A percentile compares a stretch with the other conserved stretches of the same genome.
Conservation (phyloP, 2,113 vertebrate species). For the Piliocolobus tephrosceles region DNA sequence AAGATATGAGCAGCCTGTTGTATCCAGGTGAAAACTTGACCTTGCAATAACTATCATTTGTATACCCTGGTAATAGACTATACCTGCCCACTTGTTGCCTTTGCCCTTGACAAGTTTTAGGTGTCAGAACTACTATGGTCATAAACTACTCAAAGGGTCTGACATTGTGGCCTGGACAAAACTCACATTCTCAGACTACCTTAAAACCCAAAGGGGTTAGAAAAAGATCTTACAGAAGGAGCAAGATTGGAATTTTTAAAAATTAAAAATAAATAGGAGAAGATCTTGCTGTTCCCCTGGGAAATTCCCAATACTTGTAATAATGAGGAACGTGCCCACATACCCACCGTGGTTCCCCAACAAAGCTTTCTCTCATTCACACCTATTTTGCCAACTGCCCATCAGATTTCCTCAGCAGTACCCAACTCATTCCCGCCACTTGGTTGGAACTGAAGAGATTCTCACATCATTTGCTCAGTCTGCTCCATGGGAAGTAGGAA, state of each 20-base stretch:
- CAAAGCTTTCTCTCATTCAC: conserved; percentile 63
- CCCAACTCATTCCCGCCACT: conserved; percentile 42
- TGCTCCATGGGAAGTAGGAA: conserved; percentile 45
- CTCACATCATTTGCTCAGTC: conserved; percentile 36
- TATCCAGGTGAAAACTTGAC: conserved; percentile 73
- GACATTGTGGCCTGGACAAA: conserved; percentile 31
- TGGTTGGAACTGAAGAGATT: conserved; percentile 45
- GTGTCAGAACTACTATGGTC: conserved; percentile 44
- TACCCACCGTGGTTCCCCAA: conserved; percentile 64
- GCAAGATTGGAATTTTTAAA: not conserved
- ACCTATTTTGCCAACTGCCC: conserved; percentile 72
- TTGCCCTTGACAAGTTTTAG: conserved; percentile 55
- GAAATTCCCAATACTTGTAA: conserved; percentile 54
- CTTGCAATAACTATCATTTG: conserved; percentile 80
- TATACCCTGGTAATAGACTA: conserved; percentile 48
- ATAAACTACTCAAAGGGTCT: conserved; percentile 43
- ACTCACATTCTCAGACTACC: conserved; percentile 7
- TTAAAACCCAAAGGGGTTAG: conserved; percentile 43
- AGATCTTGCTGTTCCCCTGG: conserved; percentile 48
- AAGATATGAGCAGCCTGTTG: conserved; percentile 56
- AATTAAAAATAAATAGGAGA: not conserved
- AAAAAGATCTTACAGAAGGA: not conserved
- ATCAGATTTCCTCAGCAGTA: conserved; percentile 56
- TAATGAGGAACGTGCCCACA: conserved; percentile 63
- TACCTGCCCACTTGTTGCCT: conserved; percentile 39